Percentiles rank a stretch among this genome's conserved stretches.
Evolutionary conservation across 2,888 invertebrate genomes (phyloP).

Genomic region (Andrena praecox): DNA sequence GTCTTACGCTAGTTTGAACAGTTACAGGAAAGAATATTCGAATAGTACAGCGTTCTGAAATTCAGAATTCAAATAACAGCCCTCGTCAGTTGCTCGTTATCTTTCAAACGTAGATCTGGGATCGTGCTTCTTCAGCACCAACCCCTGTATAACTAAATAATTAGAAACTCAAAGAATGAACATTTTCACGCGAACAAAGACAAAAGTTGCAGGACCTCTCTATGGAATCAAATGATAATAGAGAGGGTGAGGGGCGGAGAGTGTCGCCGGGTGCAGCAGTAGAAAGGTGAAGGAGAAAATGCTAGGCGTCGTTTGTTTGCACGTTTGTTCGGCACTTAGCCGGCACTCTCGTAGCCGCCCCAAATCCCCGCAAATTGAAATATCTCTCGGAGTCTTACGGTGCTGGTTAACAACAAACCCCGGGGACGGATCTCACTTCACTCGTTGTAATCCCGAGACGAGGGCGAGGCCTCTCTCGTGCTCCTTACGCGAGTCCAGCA

Average conservation of each 20-base stretch:
- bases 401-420: slow-evolving; percentile 81
- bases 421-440: slow-evolving; percentile 77
- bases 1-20: too few relatives aligned
- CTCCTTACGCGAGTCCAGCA: slow-evolving; percentile 54
- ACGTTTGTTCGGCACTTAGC: slow-evolving; percentile 74
- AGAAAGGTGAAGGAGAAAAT: slow-evolving; percentile 59
- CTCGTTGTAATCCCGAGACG: slow-evolving; percentile 74
- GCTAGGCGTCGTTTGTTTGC: slow-evolving; percentile 68
- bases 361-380: slow-evolving; percentile 81
- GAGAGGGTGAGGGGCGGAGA: slow-evolving; percentile 16
- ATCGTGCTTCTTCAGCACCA: too few relatives aligned
- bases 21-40: too few relatives aligned
- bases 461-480: slow-evolving; percentile 58
- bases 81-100: too few relatives aligned
- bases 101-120: too few relatives aligned
- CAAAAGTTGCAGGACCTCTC: background rate
- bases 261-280: slow-evolving; percentile 30
- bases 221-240: slow-evolving; percentile 65
- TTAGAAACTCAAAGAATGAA: too few relatives aligned
- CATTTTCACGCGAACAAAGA: too few relatives aligned
- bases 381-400: slow-evolving; percentile 78
- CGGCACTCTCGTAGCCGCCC: slow-evolving; percentile 65
- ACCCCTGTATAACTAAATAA: too few relatives aligned
- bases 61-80: too few relatives aligned
- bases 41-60: too few relatives aligned